Conservation (phyloP, 2,113 vertebrate genomes). For the Caloenas nicobarica region DNA sequence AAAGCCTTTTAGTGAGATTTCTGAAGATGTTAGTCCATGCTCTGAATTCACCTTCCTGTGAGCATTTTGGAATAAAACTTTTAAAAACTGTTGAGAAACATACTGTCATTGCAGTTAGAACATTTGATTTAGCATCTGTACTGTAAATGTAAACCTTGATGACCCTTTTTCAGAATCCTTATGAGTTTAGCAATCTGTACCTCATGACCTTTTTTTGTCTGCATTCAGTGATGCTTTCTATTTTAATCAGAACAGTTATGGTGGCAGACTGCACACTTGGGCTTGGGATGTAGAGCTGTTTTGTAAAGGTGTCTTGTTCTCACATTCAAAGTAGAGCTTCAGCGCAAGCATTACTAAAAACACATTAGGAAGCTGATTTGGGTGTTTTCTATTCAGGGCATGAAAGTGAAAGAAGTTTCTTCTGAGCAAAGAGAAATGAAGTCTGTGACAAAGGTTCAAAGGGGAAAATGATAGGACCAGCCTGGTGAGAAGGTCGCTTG, state of each 20-base stretch:
- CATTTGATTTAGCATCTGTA: not conserved
- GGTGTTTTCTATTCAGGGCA: constrained; percentile 19
- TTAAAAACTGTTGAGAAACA: not conserved
- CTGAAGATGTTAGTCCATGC: not conserved
- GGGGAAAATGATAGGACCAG: not conserved
- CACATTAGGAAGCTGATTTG: not conserved
- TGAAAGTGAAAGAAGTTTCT: constrained; percentile 9
- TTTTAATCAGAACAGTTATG: constrained; percentile 31
- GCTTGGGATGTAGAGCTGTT: not conserved
- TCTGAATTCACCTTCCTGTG: not conserved
- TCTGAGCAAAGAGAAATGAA: not conserved
- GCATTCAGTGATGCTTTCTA: not conserved
- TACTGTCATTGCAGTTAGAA: not conserved
- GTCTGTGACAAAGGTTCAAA: not conserved
- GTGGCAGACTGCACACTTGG: constrained; percentile 42
- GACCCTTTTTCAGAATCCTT: not conserved
- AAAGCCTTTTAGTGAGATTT: not conserved
- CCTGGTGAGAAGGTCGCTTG: not conserved
- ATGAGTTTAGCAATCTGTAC: not conserved
- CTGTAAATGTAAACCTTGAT: not conserved
- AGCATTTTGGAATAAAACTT: not conserved
- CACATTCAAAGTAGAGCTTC: not conserved
- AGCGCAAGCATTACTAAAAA: constrained; percentile 16
- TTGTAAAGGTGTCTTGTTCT: constrained; percentile 35
- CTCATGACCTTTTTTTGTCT: not conserved